Conservation (phyloP, 2,888 invertebrate genomes). For the Phlogophora meticulosa region DNA sequence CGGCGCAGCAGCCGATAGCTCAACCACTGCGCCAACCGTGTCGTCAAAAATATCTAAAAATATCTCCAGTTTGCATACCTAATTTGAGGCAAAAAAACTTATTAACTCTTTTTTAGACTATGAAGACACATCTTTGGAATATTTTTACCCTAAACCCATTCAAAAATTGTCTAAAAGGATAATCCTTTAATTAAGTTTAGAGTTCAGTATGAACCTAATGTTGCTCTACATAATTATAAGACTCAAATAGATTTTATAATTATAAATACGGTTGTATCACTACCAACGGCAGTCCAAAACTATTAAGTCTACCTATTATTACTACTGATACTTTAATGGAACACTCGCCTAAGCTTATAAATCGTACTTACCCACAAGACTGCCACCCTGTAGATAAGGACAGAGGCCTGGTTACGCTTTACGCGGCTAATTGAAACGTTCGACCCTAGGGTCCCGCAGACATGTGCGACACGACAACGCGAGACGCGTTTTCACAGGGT, state of each 20-base stretch:
- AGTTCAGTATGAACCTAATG: not conserved
- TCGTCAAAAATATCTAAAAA: no score
- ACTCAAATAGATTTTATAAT: not conserved
- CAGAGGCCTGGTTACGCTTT: constrained; percentile 56
- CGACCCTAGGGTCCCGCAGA: not conserved
- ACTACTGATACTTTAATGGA: not conserved
- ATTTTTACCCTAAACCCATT: not conserved
- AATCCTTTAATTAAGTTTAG: not conserved
- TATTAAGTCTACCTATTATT: not conserved
- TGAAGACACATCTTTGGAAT: fast-evolving
- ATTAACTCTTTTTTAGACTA: no score
- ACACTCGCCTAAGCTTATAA: constrained; percentile 23
- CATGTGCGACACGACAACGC: no score
- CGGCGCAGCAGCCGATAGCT: no score
- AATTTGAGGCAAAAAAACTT: no score
- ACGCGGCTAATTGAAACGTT: constrained; percentile 68
- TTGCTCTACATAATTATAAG: not conserved
- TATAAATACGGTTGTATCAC: not conserved
- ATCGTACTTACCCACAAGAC: constrained; percentile 42
- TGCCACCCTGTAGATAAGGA: constrained; percentile 67
- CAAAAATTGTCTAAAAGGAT: not conserved
- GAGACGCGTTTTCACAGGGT: no score
- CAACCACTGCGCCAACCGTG: no score
- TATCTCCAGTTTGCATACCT: not conserved
- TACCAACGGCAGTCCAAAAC: not conserved